These are phyloP conservation scores for Whitmania pigra DNA, from an alignment of 1,140 invertebrate species.

Conservation along the genomic window DNA sequence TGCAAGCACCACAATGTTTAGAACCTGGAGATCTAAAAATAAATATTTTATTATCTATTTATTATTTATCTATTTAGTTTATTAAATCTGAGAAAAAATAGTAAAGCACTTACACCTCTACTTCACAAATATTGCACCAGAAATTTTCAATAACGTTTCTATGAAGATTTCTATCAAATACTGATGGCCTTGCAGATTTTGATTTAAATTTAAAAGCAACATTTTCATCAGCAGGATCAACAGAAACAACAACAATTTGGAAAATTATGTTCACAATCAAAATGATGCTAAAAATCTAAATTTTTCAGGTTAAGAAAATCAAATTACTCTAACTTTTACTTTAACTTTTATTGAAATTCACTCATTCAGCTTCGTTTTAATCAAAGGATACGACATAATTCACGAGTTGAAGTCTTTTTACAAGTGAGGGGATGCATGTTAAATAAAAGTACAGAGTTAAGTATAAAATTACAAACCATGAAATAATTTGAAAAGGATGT, in stretches of 20 bases:
- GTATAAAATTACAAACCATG: conserved; percentile 19
- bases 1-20: conserved; percentile 90
- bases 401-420: conserved; percentile 6
- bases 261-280: conserved; percentile 56
- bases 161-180: conserved; percentile 70
- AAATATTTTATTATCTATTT: conserved; percentile 16
- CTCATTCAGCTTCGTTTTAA: background rate
- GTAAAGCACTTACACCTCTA: conserved; percentile 23
- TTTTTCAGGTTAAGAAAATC: background rate
- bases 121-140: conserved; percentile 70
- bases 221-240: conserved; percentile 68
- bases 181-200: conserved; percentile 44
- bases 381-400: conserved; percentile 22
- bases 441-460: conserved; percentile 16
- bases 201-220: conserved; percentile 42
- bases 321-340: background rate
- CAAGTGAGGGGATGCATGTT: conserved; percentile 9
- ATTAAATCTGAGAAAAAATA: background rate
- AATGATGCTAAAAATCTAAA: conserved; percentile 45
- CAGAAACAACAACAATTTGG: conserved; percentile 60
- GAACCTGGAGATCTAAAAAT: conserved; percentile 44
- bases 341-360: background rate
- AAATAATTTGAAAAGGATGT: conserved; percentile 22
- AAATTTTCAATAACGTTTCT: conserved; percentile 87
- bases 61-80: background rate